phyloP scores from a whole-genome alignment of 2,888 invertebrate genomes.

The Cephus pulcher region DNA sequence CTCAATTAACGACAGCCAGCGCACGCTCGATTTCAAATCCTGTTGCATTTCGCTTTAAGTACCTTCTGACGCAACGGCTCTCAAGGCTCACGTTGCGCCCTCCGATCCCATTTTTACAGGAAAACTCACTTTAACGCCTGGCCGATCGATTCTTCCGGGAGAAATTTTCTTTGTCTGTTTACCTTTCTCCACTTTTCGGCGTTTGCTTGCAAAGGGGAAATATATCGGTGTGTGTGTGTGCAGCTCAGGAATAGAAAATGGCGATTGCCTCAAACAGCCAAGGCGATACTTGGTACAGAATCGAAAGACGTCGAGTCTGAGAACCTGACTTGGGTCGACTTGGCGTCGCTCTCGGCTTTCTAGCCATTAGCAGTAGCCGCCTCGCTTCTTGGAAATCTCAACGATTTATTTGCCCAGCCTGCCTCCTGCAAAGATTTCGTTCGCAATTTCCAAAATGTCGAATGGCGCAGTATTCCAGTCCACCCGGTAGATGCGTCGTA shows the following conservation, averaged over 20 bases:
- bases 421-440: not conserved
- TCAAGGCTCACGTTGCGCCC: not conserved
- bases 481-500: not conserved
- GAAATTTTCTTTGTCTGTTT: not conserved
- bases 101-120: not conserved
- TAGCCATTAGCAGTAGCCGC: constrained; percentile 31
- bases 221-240: not conserved
- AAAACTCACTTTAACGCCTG: not conserved
- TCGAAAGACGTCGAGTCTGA: not conserved
- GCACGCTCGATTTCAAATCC: constrained; percentile 40
- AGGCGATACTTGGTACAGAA: not conserved
- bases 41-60: constrained; percentile 32
- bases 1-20: constrained; percentile 27
- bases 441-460: constrained; percentile 7
- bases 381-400: not conserved
- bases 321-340: not conserved
- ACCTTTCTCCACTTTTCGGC: not conserved
- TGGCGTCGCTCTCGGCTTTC: constrained; percentile 22
- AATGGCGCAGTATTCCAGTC: not conserved
- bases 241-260: not conserved
- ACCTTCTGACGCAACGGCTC: constrained; percentile 29
- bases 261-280: not conserved
- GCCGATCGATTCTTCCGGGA: no score
- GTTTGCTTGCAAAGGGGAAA: not conserved
- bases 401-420: not conserved